phyloP scores from a whole-genome alignment of 2,797 vertebrate species.

The Hozukius guyotensis region DNA sequence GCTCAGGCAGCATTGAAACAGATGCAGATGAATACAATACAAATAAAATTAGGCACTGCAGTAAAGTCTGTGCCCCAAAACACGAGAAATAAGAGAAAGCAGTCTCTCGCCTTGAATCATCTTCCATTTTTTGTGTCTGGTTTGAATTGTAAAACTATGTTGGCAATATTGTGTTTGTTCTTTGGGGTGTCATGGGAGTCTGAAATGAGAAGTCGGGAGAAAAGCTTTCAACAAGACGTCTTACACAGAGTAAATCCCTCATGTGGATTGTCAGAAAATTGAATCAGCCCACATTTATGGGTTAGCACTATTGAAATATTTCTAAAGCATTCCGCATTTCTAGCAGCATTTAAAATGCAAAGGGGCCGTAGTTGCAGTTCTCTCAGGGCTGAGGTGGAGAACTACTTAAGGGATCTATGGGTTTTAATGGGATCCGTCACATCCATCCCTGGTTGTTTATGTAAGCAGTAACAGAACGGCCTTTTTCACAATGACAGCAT shows the following conservation, averaged over 20 bases:
- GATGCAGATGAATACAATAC: neutral
- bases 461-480: slow-evolving; percentile 14
- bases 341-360: slow-evolving; percentile 61
- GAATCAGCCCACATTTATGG: slow-evolving; percentile 66
- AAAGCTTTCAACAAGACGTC: slow-evolving; percentile 65
- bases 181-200: slow-evolving; percentile 54
- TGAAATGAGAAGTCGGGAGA: slow-evolving; percentile 50
- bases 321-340: slow-evolving; percentile 54
- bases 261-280: slow-evolving; percentile 67
- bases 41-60: neutral
- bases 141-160: slow-evolving; percentile 45
- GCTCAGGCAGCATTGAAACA: neutral
- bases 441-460: slow-evolving; percentile 45
- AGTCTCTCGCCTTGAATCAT: slow-evolving; percentile 27
- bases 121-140: slow-evolving; percentile 33
- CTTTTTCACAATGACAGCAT: slow-evolving; percentile 17
- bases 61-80: slow-evolving; percentile 17
- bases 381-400: slow-evolving; percentile 53
- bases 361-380: slow-evolving; percentile 43
- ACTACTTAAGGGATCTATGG: slow-evolving; percentile 56
- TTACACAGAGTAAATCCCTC: slow-evolving; percentile 61
- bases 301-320: slow-evolving; percentile 57
- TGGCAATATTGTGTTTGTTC: slow-evolving; percentile 58
- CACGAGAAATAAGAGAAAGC: slow-evolving; percentile 14
- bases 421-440: slow-evolving; percentile 60